Evolutionary conservation across 2,113 vertebrate species (phyloP).

Genomic region (Pygoscelis adeliae): DNA sequence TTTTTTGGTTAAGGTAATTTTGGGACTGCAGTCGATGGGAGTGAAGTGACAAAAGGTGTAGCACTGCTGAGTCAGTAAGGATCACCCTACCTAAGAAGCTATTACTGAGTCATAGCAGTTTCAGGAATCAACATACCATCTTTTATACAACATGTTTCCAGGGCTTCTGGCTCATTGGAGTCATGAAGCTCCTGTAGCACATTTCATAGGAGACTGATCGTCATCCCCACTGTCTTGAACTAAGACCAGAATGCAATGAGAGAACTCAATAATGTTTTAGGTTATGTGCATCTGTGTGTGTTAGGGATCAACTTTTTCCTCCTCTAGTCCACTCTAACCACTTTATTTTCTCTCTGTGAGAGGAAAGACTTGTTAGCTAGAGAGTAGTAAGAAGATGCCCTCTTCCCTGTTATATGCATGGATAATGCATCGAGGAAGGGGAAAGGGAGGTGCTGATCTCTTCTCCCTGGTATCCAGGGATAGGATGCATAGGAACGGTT

Average conservation of each 20-base stretch:
- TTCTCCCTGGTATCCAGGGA: not conserved
- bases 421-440: not conserved
- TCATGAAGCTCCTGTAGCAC: not conserved
- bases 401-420: not conserved
- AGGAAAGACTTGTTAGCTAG: not conserved
- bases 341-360: not conserved
- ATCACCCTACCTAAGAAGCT: not conserved
- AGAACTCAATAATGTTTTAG: not conserved
- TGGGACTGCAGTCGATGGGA: not conserved
- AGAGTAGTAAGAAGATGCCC: not conserved
- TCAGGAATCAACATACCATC: not conserved
- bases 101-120: not conserved
- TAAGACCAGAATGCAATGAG: not conserved
- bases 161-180: not conserved
- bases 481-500: rapidly evolving
- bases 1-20: not conserved
- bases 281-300: not conserved
- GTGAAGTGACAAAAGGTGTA: not conserved
- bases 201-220: not conserved
- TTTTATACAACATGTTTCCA: not conserved
- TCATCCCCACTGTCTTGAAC: not conserved
- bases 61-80: not conserved
- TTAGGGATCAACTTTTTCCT: not conserved
- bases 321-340: not conserved
- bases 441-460: not conserved